Conservation (phyloP, 1,140 invertebrate genomes). For the Polypedilum pembai region DNA sequence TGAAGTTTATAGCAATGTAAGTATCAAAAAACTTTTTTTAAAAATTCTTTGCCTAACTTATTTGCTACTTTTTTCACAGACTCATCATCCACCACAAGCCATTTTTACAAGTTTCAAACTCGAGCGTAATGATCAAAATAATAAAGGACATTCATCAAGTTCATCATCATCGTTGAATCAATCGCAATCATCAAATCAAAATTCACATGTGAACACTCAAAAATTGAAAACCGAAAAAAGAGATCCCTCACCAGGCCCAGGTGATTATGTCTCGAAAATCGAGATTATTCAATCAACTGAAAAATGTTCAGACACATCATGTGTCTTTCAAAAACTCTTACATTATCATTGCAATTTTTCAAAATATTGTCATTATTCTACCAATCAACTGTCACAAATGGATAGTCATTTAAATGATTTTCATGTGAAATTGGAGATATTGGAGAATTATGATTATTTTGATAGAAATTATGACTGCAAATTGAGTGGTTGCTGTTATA, state of each 20-base stretch:
- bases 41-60: too few relatives aligned
- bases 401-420: conserved; percentile 71
- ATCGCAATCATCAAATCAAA: conserved; percentile 3
- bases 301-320: conserved; percentile 47
- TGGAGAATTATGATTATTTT: conserved; percentile 75
- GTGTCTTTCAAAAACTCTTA: conserved; percentile 48
- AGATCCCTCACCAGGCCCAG: not conserved
- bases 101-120: conserved; percentile 90
- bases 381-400: conserved; percentile 58
- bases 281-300: conserved; percentile 41
- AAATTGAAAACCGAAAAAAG: not conserved
- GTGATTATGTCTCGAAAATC: conserved; percentile 31
- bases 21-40: conserved; percentile 36
- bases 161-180: not conserved
- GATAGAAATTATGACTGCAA: conserved; percentile 71
- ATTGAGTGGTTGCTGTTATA: conserved; percentile 52
- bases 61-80: conserved; percentile 40
- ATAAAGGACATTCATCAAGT: conserved; percentile 46
- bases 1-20: conserved; percentile 75
- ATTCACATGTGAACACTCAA: not conserved
- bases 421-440: conserved; percentile 72
- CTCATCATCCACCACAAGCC: conserved; percentile 69
- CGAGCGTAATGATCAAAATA: conserved; percentile 43
- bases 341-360: conserved; percentile 68
- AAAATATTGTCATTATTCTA: conserved; percentile 49